A percentile compares a stretch with the other conserved stretches of the same genome.
Conservation (phyloP, 2,888 invertebrate species). For the Siphonodentalium dalli region DNA sequence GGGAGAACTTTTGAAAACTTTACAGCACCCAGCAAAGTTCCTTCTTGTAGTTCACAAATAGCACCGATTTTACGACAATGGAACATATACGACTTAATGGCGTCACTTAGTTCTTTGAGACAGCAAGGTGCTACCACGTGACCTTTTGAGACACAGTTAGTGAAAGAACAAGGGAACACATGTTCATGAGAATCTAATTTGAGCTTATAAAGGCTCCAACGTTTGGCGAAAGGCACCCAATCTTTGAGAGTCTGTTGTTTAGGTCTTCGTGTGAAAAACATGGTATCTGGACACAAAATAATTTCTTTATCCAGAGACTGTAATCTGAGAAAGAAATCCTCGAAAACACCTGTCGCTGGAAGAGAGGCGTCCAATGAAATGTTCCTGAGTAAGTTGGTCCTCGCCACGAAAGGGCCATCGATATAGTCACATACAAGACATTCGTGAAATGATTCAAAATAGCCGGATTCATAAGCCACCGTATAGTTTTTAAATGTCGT, state of each 20-base stretch:
- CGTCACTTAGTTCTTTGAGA: slow-evolving; percentile 36
- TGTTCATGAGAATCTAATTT: slow-evolving; percentile 34
- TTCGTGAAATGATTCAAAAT: slow-evolving; percentile 48
- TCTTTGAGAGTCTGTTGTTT: background rate
- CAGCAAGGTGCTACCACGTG: slow-evolving; percentile 46
- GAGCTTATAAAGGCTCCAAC: slow-evolving; percentile 28
- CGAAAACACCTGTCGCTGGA: slow-evolving; percentile 35
- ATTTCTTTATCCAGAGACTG: slow-evolving; percentile 28
- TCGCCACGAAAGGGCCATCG: slow-evolving; percentile 49
- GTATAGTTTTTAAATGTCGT: slow-evolving; percentile 44
- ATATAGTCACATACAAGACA: slow-evolving; percentile 57
- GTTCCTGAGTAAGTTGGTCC: slow-evolving; percentile 32
- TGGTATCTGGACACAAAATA: slow-evolving; percentile 54
- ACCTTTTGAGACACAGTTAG: background rate
- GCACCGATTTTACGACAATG: slow-evolving; percentile 37
- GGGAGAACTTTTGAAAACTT: slow-evolving; percentile 55
- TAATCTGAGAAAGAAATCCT: slow-evolving; percentile 54
- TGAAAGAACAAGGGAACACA: slow-evolving; percentile 36
- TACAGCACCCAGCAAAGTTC: slow-evolving; percentile 59
- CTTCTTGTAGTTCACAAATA: slow-evolving; percentile 53
- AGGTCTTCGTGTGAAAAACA: slow-evolving; percentile 37
- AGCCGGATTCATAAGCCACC: slow-evolving; percentile 46
- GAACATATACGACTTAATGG: slow-evolving; percentile 37
- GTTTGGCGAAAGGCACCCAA: slow-evolving; percentile 22
- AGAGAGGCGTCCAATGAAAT: slow-evolving; percentile 32